phyloP scores from a whole-genome alignment of 92 coral and sea anemone species.

The Scolanthus callimorphus region DNA sequence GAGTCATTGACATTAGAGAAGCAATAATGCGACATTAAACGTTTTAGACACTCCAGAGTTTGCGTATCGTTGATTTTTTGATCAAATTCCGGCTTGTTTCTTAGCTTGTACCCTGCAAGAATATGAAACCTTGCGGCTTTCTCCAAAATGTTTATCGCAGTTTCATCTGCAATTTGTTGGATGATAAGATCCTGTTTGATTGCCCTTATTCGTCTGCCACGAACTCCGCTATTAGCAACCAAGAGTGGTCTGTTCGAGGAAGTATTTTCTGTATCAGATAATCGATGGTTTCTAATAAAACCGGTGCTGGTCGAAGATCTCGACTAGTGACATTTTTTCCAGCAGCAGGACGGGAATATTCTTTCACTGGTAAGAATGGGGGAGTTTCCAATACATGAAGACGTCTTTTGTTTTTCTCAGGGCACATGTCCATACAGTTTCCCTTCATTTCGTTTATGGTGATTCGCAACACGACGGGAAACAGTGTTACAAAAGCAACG shows the following conservation, averaged over 20 bases:
- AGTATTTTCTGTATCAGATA: slow-evolving; percentile 64
- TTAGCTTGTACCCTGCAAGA: slow-evolving; percentile 57
- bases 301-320: slow-evolving; percentile 67
- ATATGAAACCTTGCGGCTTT: slow-evolving; percentile 78
- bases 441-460: not conserved
- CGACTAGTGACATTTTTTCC: slow-evolving; percentile 49
- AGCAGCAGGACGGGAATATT: slow-evolving; percentile 85
- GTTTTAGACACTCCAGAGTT: slow-evolving; percentile 65
- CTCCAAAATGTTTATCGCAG: slow-evolving; percentile 70
- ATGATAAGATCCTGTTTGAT: slow-evolving; percentile 86
- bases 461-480: too few relatives aligned
- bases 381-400: slow-evolving; percentile 68
- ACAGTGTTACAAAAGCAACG: too few relatives aligned
- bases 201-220: slow-evolving; percentile 87
- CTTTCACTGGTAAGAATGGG: slow-evolving; percentile 47
- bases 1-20: not conserved
- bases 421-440: slow-evolving; percentile 59
- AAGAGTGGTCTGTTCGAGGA: slow-evolving; percentile 49
- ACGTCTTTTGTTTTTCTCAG: slow-evolving; percentile 55
- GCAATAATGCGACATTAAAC: slow-evolving; percentile 61
- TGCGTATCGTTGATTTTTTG: slow-evolving; percentile 69
- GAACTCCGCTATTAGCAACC: slow-evolving; percentile 66
- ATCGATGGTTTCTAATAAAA: slow-evolving; percentile 60
- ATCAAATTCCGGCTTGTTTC: slow-evolving; percentile 56
- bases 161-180: slow-evolving; percentile 54